phyloP scores from a whole-genome alignment of 2,888 invertebrate genomes.

The Drosophila formosana region DNA sequence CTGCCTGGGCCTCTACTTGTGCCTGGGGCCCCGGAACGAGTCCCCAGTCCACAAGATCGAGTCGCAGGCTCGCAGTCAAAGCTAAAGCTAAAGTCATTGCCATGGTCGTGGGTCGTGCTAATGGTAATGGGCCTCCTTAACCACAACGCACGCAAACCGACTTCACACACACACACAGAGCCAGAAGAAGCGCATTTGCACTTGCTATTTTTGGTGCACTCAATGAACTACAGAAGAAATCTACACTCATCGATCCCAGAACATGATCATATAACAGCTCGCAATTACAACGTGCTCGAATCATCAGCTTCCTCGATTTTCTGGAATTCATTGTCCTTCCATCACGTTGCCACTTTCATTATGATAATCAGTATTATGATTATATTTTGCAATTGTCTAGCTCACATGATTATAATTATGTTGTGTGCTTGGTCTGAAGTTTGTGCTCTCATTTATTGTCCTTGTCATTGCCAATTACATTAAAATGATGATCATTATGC shows the following conservation, averaged over 20 bases:
- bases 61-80: conserved; percentile 35
- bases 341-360: no score
- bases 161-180: conserved; percentile 8
- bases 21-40: conserved; percentile 11
- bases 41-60: background rate
- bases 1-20: conserved; percentile 1
- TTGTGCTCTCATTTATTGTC: background rate
- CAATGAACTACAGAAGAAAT: conserved; percentile 18
- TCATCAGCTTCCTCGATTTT: no score
- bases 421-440: no score
- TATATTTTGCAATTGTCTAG: background rate
- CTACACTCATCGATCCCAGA: conserved; percentile 13
- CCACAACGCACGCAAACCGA: conserved; percentile 30
- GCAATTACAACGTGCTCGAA: conserved; percentile 1
- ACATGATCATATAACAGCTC: conserved; percentile 9
- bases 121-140: conserved; percentile 54
- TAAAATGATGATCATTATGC: no score
- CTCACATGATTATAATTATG: no score
- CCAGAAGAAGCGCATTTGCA: conserved; percentile 26
- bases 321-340: no score
- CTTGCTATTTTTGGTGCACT: conserved; percentile 58
- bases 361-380: no score
- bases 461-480: no score
- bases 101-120: conserved; percentile 71
- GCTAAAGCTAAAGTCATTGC: conserved; percentile 64